These are phyloP conservation scores for Anomalospiza imberbis DNA, from an alignment of 2,797 vertebrate genomes.

Conservation along the genomic window DNA sequence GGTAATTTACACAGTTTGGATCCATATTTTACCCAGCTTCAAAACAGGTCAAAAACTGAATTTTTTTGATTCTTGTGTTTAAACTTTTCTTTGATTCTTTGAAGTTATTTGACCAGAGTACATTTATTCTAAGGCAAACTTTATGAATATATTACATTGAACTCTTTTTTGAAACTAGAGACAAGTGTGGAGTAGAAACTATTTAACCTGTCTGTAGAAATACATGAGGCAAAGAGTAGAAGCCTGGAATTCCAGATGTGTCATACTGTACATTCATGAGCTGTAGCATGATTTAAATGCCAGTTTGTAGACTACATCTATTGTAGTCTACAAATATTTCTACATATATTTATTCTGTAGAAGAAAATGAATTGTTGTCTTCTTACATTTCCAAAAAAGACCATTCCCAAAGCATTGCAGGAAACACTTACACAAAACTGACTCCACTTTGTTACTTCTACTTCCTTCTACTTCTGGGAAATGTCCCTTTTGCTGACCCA, in stretches of 20 bases:
- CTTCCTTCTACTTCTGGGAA: neutral
- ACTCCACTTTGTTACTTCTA: neutral
- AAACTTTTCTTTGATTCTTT: neutral
- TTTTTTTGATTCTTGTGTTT: neutral
- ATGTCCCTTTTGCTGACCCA: neutral
- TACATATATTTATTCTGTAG: no score
- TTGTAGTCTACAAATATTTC: neutral
- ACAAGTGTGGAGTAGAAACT: neutral
- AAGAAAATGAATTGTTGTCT: neutral
- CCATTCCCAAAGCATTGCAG: accelerated
- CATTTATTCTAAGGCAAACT: neutral
- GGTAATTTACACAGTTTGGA: neutral
- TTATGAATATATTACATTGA: neutral
- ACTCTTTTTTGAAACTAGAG: neutral
- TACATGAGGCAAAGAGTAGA: neutral
- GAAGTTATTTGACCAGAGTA: neutral
- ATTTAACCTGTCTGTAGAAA: neutral
- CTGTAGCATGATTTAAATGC: neutral
- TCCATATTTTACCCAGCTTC: neutral
- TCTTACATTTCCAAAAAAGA: neutral
- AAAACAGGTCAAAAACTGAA: neutral
- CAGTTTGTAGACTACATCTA: neutral
- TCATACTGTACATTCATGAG: neutral
- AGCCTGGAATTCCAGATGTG: neutral
- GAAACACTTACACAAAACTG: neutral